Conservation (phyloP, 2,888 invertebrate genomes). For the Pegoplata infirma region DNA sequence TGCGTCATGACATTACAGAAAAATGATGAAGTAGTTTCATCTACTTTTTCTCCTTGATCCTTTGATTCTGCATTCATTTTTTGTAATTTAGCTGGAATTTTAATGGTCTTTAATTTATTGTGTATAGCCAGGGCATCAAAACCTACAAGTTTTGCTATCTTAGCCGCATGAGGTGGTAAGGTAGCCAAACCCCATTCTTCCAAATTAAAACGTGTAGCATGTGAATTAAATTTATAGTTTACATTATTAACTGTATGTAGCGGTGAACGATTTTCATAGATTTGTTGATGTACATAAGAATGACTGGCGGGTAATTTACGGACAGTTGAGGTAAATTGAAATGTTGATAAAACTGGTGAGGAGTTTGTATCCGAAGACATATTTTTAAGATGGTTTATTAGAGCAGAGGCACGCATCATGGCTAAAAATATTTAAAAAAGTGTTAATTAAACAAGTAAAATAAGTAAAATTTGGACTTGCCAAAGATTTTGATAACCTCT, state of each 20-base stretch:
- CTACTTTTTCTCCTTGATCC: slow-evolving; percentile 39
- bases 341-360: slow-evolving; percentile 19
- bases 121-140: slow-evolving; percentile 53
- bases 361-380: not conserved
- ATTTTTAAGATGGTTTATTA: slow-evolving; percentile 37
- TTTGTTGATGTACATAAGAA: slow-evolving; percentile 61
- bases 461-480: too few species aligned
- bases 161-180: slow-evolving; percentile 46
- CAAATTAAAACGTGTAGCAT: slow-evolving; percentile 58
- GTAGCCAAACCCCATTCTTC: slow-evolving; percentile 64
- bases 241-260: slow-evolving; percentile 65
- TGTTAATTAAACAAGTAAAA: too few species aligned
- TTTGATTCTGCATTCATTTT: slow-evolving; percentile 49
- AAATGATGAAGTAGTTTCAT: slow-evolving; percentile 51
- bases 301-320: slow-evolving; percentile 62
- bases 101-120: slow-evolving; percentile 53
- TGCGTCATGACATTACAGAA: slow-evolving; percentile 63
- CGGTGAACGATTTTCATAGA: slow-evolving; percentile 65
- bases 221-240: slow-evolving; percentile 63
- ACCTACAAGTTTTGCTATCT: slow-evolving; percentile 60
- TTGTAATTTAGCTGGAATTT: slow-evolving; percentile 54
- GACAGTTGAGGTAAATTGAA: slow-evolving; percentile 59
- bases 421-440: slow-evolving; percentile 47
- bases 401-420: slow-evolving; percentile 35
- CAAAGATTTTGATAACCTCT: too few species aligned